Conservation (phyloP, 2,888 invertebrate genomes). For the Acronicta aceris region DNA sequence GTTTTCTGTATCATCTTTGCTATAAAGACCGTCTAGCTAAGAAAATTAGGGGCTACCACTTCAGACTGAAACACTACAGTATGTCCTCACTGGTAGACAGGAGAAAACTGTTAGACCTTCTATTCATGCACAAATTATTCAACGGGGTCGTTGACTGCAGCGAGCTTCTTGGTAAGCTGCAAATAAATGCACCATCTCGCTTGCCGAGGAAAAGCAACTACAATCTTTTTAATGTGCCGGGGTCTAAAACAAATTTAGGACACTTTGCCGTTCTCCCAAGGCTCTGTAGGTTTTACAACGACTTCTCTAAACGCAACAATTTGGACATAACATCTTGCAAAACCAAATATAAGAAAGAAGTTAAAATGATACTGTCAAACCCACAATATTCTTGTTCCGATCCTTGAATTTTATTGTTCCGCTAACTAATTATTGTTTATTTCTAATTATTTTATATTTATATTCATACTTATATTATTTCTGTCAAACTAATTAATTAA, state of each 20-base stretch:
- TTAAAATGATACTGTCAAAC: not conserved
- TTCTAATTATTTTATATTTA: too few species aligned
- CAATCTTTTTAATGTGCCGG: not conserved
- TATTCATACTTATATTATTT: too few species aligned
- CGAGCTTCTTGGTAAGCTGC: constrained; percentile 1
- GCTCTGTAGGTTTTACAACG: not conserved
- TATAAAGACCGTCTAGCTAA: not conserved
- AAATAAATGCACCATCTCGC: constrained; percentile 1
- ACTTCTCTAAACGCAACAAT: not conserved
- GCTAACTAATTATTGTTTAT: too few species aligned
- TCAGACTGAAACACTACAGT: not conserved
- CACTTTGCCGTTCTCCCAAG: not conserved
- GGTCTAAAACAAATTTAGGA: not conserved
- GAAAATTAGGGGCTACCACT: not conserved
- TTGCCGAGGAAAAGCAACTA: not conserved
- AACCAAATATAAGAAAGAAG: not conserved
- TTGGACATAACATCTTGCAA: not conserved
- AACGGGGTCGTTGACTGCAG: too few species aligned
- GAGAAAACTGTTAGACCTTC: not conserved
- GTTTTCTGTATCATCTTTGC: not conserved
- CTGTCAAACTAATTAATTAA: too few species aligned
- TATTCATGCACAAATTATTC: not conserved
- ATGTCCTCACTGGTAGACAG: too few species aligned
- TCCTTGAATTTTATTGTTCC: too few species aligned
- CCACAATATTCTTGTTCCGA: too few species aligned